Evolutionary conservation across 2,113 vertebrate species (phyloP), one percentile per base, ranked within the genome.

Genomic region (Siniperca chuatsi): DNA sequence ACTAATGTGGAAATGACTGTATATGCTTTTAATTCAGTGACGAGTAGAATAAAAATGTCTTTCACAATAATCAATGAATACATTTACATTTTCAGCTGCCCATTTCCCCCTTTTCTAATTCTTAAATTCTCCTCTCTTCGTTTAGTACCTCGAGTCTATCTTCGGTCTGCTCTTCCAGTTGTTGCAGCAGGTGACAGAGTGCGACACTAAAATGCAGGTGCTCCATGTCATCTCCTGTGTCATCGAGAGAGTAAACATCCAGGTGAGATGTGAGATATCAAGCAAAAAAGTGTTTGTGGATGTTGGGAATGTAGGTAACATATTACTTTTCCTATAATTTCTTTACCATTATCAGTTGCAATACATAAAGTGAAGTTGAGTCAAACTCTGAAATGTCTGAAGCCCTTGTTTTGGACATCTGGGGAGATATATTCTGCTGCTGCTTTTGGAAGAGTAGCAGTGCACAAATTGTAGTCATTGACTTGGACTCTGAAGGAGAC

Each of bases 171-270:
- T 99, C 76, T 99, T 99, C 93, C 97, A 98, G 83, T 90, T 99
- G 48, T 92, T 99, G 84, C 98, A 99, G 92, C 97, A 99, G 95
- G 98, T 99, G 87, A 99, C 97, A 0, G 96, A 99, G 10, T 99
- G 98, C 70, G 98, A 99, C 92, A 98, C 97, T n/a, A 99, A 99
- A 94, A 99, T 99, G 98, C 98, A 99, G 72, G 96, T 99, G 86
- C 96, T 99, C 85, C 97, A 99, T 15, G 98, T 99, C 83, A 96
- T 99, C 67, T 99, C 98, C 83, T 99, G 98, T 81, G 97, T 99
- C 90, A 98, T 99, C 21, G 98, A 99, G 94, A 96, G 98, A 96
- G 98, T 99, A 72, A 97, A 96, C 85, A 92, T 96, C 61, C 98
- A 99, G 98, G 98, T 99, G 95, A 94, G 87, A 81, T 76, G 37